A percentile compares a stretch with the other conserved stretches of the same genome.
Evolutionary conservation across 1,140 invertebrate genomes (phyloP).

Genomic region (Drosophila kanapiae): DNA sequence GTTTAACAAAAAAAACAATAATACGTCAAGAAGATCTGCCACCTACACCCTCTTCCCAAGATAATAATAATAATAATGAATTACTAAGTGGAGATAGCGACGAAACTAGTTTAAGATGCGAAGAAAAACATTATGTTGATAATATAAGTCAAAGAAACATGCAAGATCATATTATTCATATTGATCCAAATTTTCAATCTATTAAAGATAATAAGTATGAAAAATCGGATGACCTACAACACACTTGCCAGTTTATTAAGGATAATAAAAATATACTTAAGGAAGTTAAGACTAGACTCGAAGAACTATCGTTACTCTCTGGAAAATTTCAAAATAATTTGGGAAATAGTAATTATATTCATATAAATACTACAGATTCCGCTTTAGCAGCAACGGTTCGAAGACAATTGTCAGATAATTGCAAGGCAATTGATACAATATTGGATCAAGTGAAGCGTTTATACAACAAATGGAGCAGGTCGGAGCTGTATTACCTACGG

Average conservation of each 20-base stretch:
- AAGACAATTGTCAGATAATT: conserved; percentile 43
- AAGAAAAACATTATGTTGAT: conserved; percentile 14
- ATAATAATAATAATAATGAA: conserved; percentile 65
- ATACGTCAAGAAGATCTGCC: conserved; percentile 20
- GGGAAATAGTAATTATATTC: not conserved
- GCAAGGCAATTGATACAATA: conserved; percentile 45
- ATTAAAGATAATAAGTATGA: not conserved
- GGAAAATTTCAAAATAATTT: conserved; percentile 55
- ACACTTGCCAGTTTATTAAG: conserved; percentile 51
- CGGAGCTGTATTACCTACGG: conserved; percentile 64
- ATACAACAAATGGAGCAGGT: conserved; percentile 67
- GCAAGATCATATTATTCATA: conserved; percentile 3
- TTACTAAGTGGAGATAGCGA: conserved; percentile 27
- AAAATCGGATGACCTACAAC: conserved; percentile 12
- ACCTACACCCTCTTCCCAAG: conserved; percentile 40
- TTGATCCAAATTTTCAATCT: not conserved
- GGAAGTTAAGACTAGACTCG: conserved; percentile 56
- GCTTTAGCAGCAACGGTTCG: conserved; percentile 51
- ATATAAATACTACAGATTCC: conserved; percentile 10
- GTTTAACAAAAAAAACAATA: conserved; percentile 33
- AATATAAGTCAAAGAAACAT: conserved; percentile 8
- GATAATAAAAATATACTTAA: conserved; percentile 60
- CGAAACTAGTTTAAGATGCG: conserved; percentile 19
- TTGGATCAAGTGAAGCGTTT: conserved; percentile 55
- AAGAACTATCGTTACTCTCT: conserved; percentile 52